Evolutionary conservation across 2,888 invertebrate species (phyloP).

Genomic region (Phymatocera aterrima): DNA sequence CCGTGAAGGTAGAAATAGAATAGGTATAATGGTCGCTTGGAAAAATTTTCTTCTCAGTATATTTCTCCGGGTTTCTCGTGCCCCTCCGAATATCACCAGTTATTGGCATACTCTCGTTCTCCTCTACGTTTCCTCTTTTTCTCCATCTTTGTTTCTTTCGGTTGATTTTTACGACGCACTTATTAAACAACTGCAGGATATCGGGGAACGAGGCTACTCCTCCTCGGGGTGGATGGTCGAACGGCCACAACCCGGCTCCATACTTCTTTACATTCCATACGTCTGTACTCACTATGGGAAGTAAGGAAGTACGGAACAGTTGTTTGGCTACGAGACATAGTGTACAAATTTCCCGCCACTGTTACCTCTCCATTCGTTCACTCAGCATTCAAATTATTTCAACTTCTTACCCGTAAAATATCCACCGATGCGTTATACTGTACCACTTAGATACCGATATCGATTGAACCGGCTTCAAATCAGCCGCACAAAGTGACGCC

Average conservation of each 20-base stretch:
- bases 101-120: no score
- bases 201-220: neutral
- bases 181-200: neutral
- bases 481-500: neutral
- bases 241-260: slow-evolving; percentile 80
- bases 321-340: slow-evolving; percentile 78
- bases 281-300: slow-evolving; percentile 91
- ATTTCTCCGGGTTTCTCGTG: no score
- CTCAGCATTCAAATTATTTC: slow-evolving; percentile 4
- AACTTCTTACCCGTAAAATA: neutral
- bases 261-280: slow-evolving; percentile 99
- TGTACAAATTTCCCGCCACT: no score
- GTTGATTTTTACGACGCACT: neutral
- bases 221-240: neutral
- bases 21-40: no score
- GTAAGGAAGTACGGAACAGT: slow-evolving; percentile 97
- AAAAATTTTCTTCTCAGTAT: no score
- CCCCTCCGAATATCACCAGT: no score
- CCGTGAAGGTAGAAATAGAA: no score
- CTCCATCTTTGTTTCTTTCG: neutral
- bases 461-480: neutral
- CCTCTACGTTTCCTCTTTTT: no score
- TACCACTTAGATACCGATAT: neutral
- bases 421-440: no score
- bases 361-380: slow-evolving; percentile 24